These are phyloP conservation scores for Rostratula benghalensis DNA, from an alignment of 2,113 vertebrate species.

Conservation along the genomic window DNA sequence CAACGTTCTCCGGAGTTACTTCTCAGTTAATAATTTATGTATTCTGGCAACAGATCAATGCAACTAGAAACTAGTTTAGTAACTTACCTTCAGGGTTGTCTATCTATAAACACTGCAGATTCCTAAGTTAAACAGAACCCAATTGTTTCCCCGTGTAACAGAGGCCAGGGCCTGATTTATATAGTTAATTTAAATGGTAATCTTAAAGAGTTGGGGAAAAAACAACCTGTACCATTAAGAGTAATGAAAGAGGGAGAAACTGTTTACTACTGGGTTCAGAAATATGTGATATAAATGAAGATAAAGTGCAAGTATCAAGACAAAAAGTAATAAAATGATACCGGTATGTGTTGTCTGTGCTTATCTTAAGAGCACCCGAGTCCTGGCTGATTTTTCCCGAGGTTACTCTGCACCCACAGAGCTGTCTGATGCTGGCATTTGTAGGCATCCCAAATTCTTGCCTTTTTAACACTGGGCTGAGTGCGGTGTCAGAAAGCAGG, in stretches of 20 bases:
- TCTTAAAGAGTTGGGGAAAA: conserved; percentile 31
- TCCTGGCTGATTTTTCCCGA: background rate
- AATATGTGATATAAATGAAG: conserved; percentile 41
- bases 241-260: conserved; percentile 53
- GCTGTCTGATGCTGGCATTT: background rate
- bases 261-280: conserved; percentile 45
- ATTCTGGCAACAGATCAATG: conserved; percentile 69
- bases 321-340: conserved; percentile 19
- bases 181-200: conserved; percentile 68
- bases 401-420: background rate
- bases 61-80: conserved; percentile 71
- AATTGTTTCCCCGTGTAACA: conserved; percentile 62
- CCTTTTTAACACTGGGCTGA: background rate
- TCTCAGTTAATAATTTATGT: conserved; percentile 72
- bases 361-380: background rate
- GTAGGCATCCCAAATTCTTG: background rate
- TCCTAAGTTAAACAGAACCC: conserved; percentile 70
- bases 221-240: conserved; percentile 37
- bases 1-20: conserved; percentile 55
- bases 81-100: conserved; percentile 65
- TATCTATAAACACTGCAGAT: conserved; percentile 72
- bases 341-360: background rate
- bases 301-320: conserved; percentile 30
- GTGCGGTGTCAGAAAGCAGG: background rate
- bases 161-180: conserved; percentile 60